Conservation (phyloP, 2,888 invertebrate species). For the Drosophila greeni region DNA sequence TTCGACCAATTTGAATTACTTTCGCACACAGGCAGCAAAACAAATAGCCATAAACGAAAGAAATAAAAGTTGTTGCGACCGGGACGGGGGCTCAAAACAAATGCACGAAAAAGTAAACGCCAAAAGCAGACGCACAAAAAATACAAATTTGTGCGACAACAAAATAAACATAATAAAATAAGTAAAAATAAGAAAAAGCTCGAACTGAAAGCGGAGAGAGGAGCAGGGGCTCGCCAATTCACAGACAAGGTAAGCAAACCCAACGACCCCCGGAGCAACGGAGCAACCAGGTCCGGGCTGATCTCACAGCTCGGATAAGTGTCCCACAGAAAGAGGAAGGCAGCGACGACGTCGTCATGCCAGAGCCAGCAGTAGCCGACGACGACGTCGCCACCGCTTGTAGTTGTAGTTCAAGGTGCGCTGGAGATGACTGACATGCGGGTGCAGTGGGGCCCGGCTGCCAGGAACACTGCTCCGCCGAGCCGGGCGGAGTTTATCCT, state of each 20-base stretch:
- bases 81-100: slow-evolving; percentile 25
- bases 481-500: slow-evolving; percentile 5
- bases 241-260: slow-evolving; percentile 69
- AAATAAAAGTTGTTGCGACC: slow-evolving; percentile 47
- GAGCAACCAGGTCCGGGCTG: slow-evolving; percentile 33
- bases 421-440: slow-evolving; percentile 40
- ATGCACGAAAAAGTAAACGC: slow-evolving; percentile 29
- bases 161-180: slow-evolving; percentile 29
- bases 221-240: slow-evolving; percentile 36
- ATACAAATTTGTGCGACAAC: slow-evolving; percentile 51
- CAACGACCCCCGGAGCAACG: slow-evolving; percentile 42
- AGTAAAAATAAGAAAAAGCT: slow-evolving; percentile 34
- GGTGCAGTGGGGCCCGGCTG: slow-evolving; percentile 42
- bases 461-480: background rate
- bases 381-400: slow-evolving; percentile 14
- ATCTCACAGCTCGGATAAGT: slow-evolving; percentile 62
- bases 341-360: slow-evolving; percentile 11
- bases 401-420: slow-evolving; percentile 66
- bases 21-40: slow-evolving; percentile 39
- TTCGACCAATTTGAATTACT: slow-evolving; percentile 63
- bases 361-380: slow-evolving; percentile 10
- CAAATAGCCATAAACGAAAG: slow-evolving; percentile 54
- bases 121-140: slow-evolving; percentile 48
- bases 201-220: slow-evolving; percentile 37
- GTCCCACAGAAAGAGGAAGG: slow-evolving; percentile 18